Conservation (phyloP, 2,113 vertebrate species). For the Turnix velox region DNA sequence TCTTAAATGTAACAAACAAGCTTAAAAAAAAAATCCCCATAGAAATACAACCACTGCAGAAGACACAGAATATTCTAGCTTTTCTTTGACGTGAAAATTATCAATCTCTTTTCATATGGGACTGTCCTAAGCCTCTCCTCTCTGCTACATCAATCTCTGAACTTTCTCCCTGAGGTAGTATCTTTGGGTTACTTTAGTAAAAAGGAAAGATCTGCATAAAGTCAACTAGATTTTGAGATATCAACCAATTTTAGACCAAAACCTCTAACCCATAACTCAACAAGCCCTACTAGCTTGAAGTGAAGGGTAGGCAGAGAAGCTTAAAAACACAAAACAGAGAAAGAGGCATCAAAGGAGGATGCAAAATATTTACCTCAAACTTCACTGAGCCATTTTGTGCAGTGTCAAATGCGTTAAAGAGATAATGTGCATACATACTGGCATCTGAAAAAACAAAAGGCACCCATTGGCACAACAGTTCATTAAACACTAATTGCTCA, state of each 20-base stretch:
- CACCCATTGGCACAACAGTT: background rate
- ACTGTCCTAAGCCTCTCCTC: background rate
- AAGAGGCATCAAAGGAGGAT: background rate
- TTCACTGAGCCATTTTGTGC: constrained; percentile 89
- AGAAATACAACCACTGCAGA: background rate
- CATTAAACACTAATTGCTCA: background rate
- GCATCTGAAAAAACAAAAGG: constrained; percentile 81
- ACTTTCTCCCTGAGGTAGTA: background rate
- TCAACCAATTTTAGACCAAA: background rate
- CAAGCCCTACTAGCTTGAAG: background rate
- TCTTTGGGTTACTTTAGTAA: background rate
- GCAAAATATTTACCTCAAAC: constrained; percentile 84
- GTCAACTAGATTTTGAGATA: background rate
- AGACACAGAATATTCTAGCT: background rate
- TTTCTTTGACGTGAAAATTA: background rate
- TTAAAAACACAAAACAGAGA: background rate
- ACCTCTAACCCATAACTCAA: background rate
- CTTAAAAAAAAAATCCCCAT: background rate
- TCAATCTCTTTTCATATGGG: background rate
- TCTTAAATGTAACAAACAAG: background rate
- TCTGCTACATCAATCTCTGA: background rate
- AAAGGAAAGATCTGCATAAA: background rate
- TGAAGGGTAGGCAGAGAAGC: background rate
- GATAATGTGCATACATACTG: constrained; percentile 93
- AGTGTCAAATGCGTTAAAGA: constrained; percentile 95